Conservation (phyloP, 37 sponge, comb jelly and placozoan genomes). For the Halichondria panicea region DNA sequence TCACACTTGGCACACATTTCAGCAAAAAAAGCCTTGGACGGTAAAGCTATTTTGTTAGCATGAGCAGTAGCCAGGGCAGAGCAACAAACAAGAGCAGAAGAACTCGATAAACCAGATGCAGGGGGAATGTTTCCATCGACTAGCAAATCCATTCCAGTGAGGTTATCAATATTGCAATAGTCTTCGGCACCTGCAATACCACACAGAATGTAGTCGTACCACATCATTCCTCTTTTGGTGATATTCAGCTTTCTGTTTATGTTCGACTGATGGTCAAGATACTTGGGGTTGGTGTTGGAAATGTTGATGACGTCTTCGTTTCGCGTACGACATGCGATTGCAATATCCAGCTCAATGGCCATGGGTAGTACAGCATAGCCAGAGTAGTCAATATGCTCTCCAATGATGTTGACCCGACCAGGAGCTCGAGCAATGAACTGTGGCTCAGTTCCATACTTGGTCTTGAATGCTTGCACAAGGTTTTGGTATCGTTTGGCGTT, state of each 20-base stretch:
- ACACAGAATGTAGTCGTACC: constrained; percentile 91
- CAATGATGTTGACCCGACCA: constrained; percentile 98
- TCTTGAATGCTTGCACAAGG: constrained; percentile 39
- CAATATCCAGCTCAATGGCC: constrained; percentile 88
- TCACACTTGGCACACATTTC: constrained; percentile 88
- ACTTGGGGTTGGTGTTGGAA: constrained; percentile 42
- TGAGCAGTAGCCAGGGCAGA: constrained; percentile 75
- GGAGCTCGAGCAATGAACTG: constrained; percentile 86
- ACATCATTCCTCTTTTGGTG: constrained; percentile 25
- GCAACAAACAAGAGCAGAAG: constrained; percentile 98
- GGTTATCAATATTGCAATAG: constrained; percentile 18
- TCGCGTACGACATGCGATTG: constrained; percentile 52
- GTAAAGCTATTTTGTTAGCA: constrained; percentile 42
- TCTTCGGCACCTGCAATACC: constrained; percentile 76
- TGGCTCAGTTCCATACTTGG: constrained; percentile 50
- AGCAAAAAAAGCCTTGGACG: constrained; percentile 70
- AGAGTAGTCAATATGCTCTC: constrained; percentile 98
- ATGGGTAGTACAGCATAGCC: constrained; percentile 98
- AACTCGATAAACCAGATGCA: constrained; percentile 96
- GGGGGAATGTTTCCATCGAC: constrained; percentile 88
- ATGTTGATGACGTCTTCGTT: constrained; percentile 21
- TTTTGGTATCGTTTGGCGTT: constrained; percentile 54
- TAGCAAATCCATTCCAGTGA: constrained; percentile 76
- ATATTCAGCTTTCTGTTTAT: constrained; percentile 14
- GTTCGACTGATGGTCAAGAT: constrained; percentile 31